Evolutionary conservation across 2,113 vertebrate genomes (phyloP).

Genomic region (Kryptolebias marmoratus): DNA sequence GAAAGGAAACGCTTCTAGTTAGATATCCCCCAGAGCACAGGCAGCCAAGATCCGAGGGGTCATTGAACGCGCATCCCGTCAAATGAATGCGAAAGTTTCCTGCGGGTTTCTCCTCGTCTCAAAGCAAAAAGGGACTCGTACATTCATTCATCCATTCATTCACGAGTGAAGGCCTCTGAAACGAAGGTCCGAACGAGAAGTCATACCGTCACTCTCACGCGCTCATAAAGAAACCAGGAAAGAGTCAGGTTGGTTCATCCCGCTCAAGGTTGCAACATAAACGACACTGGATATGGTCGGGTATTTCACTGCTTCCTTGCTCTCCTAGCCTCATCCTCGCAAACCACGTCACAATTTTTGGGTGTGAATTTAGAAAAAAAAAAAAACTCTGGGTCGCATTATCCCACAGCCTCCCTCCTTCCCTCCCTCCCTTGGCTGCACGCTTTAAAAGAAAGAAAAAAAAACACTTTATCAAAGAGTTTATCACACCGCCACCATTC

Average conservation of each 20-base stretch:
- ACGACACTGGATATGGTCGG: not conserved
- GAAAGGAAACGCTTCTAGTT: not conserved
- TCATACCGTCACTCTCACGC: too few species aligned
- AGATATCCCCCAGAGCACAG: not conserved
- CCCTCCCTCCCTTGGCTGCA: too few species aligned
- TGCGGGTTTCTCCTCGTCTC: not conserved
- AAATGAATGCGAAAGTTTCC: slow-evolving; percentile 24
- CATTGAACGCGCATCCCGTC: slow-evolving; percentile 14
- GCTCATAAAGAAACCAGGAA: too few species aligned
- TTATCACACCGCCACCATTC: not conserved
- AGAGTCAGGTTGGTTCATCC: too few species aligned
- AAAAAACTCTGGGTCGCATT: slow-evolving; percentile 22
- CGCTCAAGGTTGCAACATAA: slow-evolving; percentile 10
- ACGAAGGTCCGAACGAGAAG: too few species aligned
- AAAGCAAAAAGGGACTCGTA: not conserved
- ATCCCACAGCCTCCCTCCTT: too few species aligned
- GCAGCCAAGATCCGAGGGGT: not conserved
- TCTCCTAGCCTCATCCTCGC: slow-evolving; percentile 11
- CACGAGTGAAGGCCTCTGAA: too few species aligned
- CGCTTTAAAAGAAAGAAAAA: too few species aligned
- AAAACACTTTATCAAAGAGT: not conserved
- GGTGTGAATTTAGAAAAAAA: slow-evolving; percentile 6
- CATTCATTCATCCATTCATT: not conserved
- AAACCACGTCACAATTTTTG: slow-evolving; percentile 63
- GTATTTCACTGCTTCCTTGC: slow-evolving; percentile 19